Evolutionary conservation across 2,113 vertebrate genomes (phyloP).

Genomic region (Cyphomyrus plagiostoma): DNA sequence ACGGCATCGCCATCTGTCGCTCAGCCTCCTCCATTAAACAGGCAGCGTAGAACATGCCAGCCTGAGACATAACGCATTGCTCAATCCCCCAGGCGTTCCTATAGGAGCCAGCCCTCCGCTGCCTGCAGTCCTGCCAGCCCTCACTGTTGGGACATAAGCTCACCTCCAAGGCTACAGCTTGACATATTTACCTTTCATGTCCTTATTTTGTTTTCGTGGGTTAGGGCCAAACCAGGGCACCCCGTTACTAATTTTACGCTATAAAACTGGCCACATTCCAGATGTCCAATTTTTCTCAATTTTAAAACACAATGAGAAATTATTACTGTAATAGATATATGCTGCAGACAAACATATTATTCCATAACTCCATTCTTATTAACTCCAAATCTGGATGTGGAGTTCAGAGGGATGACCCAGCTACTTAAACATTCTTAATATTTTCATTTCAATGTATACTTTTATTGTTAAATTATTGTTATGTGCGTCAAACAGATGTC

Average conservation of each 20-base stretch:
- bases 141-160: neutral
- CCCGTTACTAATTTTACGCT: neutral
- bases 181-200: neutral
- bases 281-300: neutral
- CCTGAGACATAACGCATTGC: neutral
- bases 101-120: neutral
- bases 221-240: neutral
- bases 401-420: neutral
- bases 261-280: neutral
- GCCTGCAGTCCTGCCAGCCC: neutral
- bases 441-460: neutral
- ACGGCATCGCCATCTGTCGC: neutral
- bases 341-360: neutral
- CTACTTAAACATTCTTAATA: neutral
- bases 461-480: neutral
- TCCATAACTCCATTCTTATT: neutral
- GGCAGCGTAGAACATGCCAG: neutral
- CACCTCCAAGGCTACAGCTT: neutral
- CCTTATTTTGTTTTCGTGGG: neutral
- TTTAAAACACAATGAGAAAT: neutral
- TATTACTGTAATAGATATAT: neutral
- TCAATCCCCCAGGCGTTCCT: neutral
- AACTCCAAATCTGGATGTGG: neutral
- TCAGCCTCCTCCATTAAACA: neutral
- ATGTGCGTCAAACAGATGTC: neutral